These are phyloP conservation scores for Volucella bombylans DNA, from an alignment of 2,888 invertebrate species.

Conservation along the genomic window DNA sequence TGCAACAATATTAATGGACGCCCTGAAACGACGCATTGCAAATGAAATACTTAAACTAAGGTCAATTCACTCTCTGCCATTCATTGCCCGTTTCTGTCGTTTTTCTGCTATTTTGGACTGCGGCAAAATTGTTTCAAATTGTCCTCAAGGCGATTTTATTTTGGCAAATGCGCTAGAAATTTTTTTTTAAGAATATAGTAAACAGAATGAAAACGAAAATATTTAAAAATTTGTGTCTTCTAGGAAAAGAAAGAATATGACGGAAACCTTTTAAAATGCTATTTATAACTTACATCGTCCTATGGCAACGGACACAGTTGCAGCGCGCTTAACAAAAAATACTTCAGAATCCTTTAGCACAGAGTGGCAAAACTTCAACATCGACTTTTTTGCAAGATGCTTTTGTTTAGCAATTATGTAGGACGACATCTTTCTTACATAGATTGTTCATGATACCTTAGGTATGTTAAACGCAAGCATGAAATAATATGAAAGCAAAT, in stretches of 20 bases:
- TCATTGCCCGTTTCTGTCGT: neutral
- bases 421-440: too few species aligned
- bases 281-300: too few species aligned
- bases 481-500: too few species aligned
- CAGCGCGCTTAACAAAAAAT: too few species aligned
- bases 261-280: too few species aligned
- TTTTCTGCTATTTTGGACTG: constrained; percentile 6
- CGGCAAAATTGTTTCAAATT: neutral
- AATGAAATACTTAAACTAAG: constrained; percentile 24
- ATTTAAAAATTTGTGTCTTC: neutral
- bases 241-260: neutral
- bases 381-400: too few species aligned
- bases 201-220: neutral
- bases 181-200: neutral
- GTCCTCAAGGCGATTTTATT: neutral
- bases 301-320: too few species aligned
- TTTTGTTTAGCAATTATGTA: too few species aligned
- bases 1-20: constrained; percentile 31
- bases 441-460: too few species aligned
- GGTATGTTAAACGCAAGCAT: too few species aligned
- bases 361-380: too few species aligned
- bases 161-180: neutral
- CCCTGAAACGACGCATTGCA: constrained; percentile 1
- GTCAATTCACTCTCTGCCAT: constrained; percentile 48
- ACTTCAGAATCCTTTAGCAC: too few species aligned